A percentile compares a stretch with the other conserved stretches of the same genome.
Conservation (phyloP, 2,888 invertebrate species). For the Blastobasis adustella region DNA sequence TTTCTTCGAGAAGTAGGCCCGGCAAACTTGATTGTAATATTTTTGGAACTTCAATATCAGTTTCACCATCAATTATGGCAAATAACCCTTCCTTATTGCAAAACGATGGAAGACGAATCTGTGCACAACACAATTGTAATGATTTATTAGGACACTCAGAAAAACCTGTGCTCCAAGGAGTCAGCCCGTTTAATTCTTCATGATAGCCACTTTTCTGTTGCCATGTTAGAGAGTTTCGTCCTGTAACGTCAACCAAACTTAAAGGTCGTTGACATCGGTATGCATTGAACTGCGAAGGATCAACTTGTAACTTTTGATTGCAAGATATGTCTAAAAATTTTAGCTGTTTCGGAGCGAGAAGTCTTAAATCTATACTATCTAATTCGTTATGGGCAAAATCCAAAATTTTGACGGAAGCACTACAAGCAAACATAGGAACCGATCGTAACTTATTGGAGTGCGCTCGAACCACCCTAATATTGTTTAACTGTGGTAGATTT, state of each 20-base stretch:
- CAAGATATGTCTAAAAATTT: constrained; percentile 91
- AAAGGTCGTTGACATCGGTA: constrained; percentile 87
- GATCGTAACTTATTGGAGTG: constrained; percentile 87
- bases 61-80: constrained; percentile 88
- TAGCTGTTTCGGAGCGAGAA: constrained; percentile 85
- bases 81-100: constrained; percentile 88
- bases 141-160: constrained; percentile 87
- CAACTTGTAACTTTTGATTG: constrained; percentile 87
- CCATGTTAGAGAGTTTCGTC: constrained; percentile 82
- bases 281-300: constrained; percentile 86
- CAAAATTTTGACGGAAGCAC: constrained; percentile 83
- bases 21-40: constrained; percentile 84
- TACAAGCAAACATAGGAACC: constrained; percentile 85
- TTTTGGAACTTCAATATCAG: constrained; percentile 80
- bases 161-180: constrained; percentile 88
- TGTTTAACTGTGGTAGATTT: constrained; percentile 80
- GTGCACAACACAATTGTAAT: constrained; percentile 83
- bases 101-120: constrained; percentile 84
- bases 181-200: constrained; percentile 70
- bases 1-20: constrained; percentile 85
- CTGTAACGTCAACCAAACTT: constrained; percentile 89
- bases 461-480: constrained; percentile 83
- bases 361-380: constrained; percentile 84
- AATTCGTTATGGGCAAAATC: constrained; percentile 91
- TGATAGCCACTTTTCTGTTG: constrained; percentile 65